phyloP scores from a whole-genome alignment of 2,888 invertebrate species.

The Calameuta idolon region DNA sequence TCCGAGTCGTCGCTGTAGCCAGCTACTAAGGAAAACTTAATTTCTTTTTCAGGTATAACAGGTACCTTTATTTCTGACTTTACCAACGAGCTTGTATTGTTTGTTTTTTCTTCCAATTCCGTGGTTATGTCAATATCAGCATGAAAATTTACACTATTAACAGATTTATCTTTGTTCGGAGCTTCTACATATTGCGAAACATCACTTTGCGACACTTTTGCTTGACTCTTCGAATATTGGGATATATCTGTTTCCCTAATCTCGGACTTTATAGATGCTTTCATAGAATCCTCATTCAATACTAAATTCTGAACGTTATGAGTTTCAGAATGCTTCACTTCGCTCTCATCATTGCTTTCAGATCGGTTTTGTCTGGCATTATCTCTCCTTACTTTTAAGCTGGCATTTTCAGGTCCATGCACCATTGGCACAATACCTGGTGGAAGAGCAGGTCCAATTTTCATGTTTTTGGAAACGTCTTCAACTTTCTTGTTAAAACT shows the following conservation, averaged over 20 bases:
- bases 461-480: neutral
- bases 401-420: conserved; percentile 44
- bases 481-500: neutral
- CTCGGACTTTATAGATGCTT: neutral
- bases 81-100: neutral
- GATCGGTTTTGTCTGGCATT: neutral
- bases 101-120: conserved; percentile 1
- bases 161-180: conserved; percentile 15
- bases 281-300: conserved; percentile 40
- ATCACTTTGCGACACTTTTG: conserved; percentile 65
- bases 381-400: neutral
- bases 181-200: conserved; percentile 58
- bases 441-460: conserved; percentile 43
- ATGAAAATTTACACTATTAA: neutral
- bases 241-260: conserved; percentile 61
- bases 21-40: conserved; percentile 68
- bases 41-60: neutral
- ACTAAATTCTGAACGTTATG: conserved; percentile 1
- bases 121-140: neutral
- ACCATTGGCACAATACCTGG: conserved; percentile 32
- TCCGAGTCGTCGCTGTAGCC: conserved; percentile 71
- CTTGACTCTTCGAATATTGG: conserved; percentile 64
- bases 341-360: neutral
- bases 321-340: neutral
- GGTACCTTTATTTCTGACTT: conserved; percentile 9